Percentiles rank a stretch among this genome's conserved stretches.
Evolutionary conservation across 2,113 vertebrate genomes (phyloP).

Genomic region (Callionymus lyra): DNA sequence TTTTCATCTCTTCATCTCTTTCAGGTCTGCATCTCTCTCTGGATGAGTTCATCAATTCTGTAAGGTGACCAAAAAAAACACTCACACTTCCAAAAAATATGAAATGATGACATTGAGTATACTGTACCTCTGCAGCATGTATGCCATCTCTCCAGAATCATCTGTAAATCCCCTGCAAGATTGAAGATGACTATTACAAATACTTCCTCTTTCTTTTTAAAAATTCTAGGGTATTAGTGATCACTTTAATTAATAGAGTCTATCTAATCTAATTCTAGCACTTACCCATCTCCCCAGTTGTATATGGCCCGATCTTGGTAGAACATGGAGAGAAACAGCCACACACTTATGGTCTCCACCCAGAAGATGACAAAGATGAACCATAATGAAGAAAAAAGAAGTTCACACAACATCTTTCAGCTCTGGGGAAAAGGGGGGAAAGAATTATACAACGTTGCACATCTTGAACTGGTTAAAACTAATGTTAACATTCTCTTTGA

Average conservation of each 20-base stretch:
- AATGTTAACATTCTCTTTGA: too few species aligned
- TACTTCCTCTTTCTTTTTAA: too few species aligned
- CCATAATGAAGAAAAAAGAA: slow-evolving; percentile 71
- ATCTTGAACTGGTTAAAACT: too few species aligned
- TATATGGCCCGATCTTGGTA: slow-evolving; percentile 67
- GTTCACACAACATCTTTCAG: slow-evolving; percentile 69
- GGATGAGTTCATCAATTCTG: slow-evolving; percentile 25
- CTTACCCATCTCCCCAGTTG: slow-evolving; percentile 67
- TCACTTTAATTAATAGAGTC: too few species aligned
- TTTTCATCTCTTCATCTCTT: background rate
- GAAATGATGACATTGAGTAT: background rate
- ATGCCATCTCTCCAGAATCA: slow-evolving; percentile 64
- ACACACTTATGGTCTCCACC: slow-evolving; percentile 74
- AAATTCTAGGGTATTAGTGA: too few species aligned
- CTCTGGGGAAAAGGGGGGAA: slow-evolving; percentile 10
- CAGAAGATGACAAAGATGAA: slow-evolving; percentile 74
- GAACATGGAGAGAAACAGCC: slow-evolving; percentile 72
- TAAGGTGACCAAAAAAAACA: background rate
- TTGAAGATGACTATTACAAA: too few species aligned
- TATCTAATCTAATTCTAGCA: too few species aligned
- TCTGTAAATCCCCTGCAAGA: slow-evolving; percentile 55
- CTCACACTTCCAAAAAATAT: background rate
- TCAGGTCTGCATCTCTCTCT: slow-evolving; percentile 32
- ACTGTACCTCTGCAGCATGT: slow-evolving; percentile 63
- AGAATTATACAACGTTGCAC: background rate